A percentile compares a stretch with the other conserved stretches of the same genome.
Evolutionary conservation across 2,888 invertebrate genomes (phyloP).

Genomic region (Hydriomena furcata): DNA sequence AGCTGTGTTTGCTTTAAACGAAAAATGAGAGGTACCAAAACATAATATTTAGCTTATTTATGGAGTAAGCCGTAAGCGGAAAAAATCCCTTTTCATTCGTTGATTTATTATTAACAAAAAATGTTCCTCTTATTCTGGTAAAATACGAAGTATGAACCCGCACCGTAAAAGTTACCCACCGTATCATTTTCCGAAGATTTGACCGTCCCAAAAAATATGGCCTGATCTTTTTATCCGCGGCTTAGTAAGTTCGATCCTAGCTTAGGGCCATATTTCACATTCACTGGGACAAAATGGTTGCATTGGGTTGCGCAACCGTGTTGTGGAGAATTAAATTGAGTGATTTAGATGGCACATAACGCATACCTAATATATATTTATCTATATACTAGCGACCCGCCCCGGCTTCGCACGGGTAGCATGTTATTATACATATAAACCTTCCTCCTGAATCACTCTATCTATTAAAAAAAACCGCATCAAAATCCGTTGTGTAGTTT

Average conservation of each 20-base stretch:
- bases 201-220: constrained; percentile 37
- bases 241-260: constrained; percentile 34
- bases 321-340: no score
- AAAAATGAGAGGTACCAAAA: neutral
- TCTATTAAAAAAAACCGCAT: no score
- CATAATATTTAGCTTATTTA: constrained; percentile 1
- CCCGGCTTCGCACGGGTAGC: no score
- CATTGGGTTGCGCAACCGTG: neutral
- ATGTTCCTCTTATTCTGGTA: constrained; percentile 12
- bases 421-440: no score
- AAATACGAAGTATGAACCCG: constrained; percentile 17
- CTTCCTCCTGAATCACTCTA: no score
- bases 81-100: constrained; percentile 2
- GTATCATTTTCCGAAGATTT: constrained; percentile 30
- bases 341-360: no score
- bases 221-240: constrained; percentile 34
- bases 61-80: neutral
- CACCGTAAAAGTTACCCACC: constrained; percentile 25
- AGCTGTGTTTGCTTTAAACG: no score
- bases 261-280: constrained; percentile 14
- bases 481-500: no score
- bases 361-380: no score
- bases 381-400: no score
- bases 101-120: constrained; percentile 25
- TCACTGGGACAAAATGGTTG: neutral